Conservation (phyloP, 1,140 invertebrate genomes). For the Brachionus koreanus region DNA sequence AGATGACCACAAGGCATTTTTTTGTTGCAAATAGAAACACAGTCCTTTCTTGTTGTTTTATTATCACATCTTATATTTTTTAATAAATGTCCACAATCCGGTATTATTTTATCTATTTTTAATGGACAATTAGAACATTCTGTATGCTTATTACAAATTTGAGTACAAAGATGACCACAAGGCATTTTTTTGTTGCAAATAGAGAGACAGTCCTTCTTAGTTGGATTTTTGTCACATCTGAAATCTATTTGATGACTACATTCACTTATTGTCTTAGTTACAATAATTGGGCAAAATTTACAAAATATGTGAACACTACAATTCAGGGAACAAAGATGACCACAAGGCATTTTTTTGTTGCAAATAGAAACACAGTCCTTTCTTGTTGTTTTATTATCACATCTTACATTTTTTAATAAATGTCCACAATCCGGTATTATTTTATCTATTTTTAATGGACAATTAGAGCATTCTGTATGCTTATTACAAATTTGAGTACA, state of each 20-base stretch:
- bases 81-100: background rate
- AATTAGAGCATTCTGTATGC: background rate
- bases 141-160: constrained; percentile 20
- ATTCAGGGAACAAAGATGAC: background rate
- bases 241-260: background rate
- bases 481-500: background rate
- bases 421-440: background rate
- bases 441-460: background rate
- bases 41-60: background rate
- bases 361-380: background rate
- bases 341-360: constrained; percentile 42
- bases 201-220: background rate
- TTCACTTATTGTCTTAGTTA: background rate
- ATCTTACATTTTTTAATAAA: background rate
- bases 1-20: background rate
- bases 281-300: background rate
- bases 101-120: background rate
- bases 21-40: constrained; percentile 31
- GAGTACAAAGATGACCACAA: constrained; percentile 38
- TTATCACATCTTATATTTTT: background rate
- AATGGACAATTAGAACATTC: background rate
- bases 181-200: constrained; percentile 47
- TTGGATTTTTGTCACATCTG: background rate
- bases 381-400: background rate
- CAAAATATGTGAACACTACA: background rate